Base-by-base conservation (phyloP, 2,888 invertebrate genomes). In the Spialia ferax region DNA sequence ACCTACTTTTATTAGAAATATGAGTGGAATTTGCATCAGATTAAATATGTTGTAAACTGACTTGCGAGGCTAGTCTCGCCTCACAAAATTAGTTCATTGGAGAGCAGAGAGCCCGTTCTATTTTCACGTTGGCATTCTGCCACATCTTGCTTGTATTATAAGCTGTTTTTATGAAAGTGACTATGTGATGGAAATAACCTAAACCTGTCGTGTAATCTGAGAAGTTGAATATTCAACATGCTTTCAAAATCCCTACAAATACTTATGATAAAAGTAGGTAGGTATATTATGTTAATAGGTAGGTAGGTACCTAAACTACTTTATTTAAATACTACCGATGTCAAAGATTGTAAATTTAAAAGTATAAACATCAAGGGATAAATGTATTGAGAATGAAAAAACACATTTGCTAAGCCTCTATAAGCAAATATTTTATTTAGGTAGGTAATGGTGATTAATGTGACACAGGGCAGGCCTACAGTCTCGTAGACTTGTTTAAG, bases 101-200 rank as follows among this genome's bases (percentile, higher is more conserved):
- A 87, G 89, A 92, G 86, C 88, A 83, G 84, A 85, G 91, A 86
- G 84, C 85, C 85, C 80, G 86, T 84, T 87, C 93, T 93, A 93
- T 93, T 93, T 93, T 85, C 74, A 83, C 67, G 69, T 84, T 93
- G 93, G 93, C 93, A 87, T 71, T 75, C 74, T 89, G 93, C 93
- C 93, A 93, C 87, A 87, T 86, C 87, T 90, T 89, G 93, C 93
- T 93, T 93, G 93, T 93, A 93, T 91, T 93, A 93, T 93, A 93
- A 93, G 91, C 91, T 88, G 93, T 93, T 93, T 93, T 93, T 93
- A 93, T 93, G 93, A 93, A 93, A 93, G 90, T 88, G 89, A 89
- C 89, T 89, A 89, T 87, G 85, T 83, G 93, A 91, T 93, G 86
- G 90, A 93, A 93, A 93, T 93, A 93, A 91, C 92, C 90, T 83